These are phyloP conservation scores for Myopa tessellatipennis DNA, from an alignment of 2,888 invertebrate genomes.

Conservation along the genomic window DNA sequence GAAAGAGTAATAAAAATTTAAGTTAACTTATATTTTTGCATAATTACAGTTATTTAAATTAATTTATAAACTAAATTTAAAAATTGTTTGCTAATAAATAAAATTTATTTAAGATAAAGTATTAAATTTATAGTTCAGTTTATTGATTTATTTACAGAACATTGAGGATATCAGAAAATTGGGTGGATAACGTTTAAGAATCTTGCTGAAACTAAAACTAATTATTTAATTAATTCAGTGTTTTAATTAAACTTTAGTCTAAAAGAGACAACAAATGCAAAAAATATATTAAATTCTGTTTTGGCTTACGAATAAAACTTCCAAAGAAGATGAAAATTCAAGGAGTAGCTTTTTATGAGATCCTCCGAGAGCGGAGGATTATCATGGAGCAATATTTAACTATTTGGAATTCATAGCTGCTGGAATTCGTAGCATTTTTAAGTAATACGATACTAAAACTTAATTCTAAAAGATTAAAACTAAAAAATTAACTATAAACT, in stretches of 20 bases:
- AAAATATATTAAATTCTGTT: not conserved
- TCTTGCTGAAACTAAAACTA: too few species aligned
- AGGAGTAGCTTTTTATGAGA: not conserved
- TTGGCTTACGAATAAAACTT: not conserved
- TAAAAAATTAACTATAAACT: constrained; percentile 4
- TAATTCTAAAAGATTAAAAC: not conserved
- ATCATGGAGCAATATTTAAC: constrained; percentile 26
- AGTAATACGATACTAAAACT: constrained; percentile 12
- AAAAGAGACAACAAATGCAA: not conserved
- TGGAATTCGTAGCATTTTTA: constrained; percentile 11
- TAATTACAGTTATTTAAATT: too few species aligned
- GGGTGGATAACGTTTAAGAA: too few species aligned
- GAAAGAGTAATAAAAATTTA: too few species aligned
- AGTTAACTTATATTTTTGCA: too few species aligned
- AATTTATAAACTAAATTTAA: too few species aligned
- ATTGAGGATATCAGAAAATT: too few species aligned
- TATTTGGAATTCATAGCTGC: constrained; percentile 55
- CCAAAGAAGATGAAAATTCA: not conserved
- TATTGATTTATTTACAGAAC: too few species aligned
- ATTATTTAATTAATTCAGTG: too few species aligned
- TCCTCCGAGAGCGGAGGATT: not conserved
- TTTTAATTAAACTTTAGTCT: not conserved
- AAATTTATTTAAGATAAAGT: too few species aligned
- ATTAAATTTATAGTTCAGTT: too few species aligned
- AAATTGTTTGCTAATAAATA: too few species aligned